phyloP scores from a whole-genome alignment of 2,797 vertebrate species.

The Lacerta agilis region DNA sequence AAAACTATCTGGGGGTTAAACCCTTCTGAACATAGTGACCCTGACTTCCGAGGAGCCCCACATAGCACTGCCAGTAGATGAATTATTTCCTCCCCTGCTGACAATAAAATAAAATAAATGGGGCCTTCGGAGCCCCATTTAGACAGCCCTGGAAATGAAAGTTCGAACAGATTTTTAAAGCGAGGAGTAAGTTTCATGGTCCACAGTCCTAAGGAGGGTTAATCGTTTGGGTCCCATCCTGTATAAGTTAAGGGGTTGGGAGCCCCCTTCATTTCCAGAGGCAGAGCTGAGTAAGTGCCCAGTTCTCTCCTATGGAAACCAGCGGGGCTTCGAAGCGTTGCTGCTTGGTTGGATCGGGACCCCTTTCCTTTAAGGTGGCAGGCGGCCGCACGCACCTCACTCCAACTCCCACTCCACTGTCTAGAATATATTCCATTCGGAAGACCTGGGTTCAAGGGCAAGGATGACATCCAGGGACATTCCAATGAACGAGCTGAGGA shows the following conservation, averaged over 20 bases:
- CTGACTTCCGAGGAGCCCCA: not conserved
- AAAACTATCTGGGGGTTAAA: not conserved
- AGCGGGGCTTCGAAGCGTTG: not conserved
- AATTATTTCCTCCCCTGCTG: not conserved
- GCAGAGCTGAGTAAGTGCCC: not conserved
- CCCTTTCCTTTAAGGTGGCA: not conserved
- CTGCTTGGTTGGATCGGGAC: not conserved
- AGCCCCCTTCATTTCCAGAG: not conserved
- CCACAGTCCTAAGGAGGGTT: too few relatives aligned
- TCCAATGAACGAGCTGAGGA: too few relatives aligned
- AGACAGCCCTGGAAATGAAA: conserved; percentile 55
- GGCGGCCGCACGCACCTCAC: not conserved
- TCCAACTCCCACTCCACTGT: not conserved
- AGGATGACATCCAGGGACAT: too few relatives aligned
- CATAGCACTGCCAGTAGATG: not conserved
- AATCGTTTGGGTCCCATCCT: not conserved
- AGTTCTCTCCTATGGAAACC: not conserved
- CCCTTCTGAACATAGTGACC: not conserved
- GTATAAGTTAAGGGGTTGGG: not conserved
- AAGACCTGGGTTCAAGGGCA: not conserved
- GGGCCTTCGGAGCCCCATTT: not conserved
- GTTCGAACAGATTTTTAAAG: not conserved
- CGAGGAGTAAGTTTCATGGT: not conserved
- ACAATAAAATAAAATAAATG: not conserved
- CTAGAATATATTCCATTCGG: too few relatives aligned